Evolutionary conservation across 1,140 invertebrate genomes (phyloP), one percentile per base, ranked within the genome.

Genomic region (Saccostrea cuccullata): DNA sequence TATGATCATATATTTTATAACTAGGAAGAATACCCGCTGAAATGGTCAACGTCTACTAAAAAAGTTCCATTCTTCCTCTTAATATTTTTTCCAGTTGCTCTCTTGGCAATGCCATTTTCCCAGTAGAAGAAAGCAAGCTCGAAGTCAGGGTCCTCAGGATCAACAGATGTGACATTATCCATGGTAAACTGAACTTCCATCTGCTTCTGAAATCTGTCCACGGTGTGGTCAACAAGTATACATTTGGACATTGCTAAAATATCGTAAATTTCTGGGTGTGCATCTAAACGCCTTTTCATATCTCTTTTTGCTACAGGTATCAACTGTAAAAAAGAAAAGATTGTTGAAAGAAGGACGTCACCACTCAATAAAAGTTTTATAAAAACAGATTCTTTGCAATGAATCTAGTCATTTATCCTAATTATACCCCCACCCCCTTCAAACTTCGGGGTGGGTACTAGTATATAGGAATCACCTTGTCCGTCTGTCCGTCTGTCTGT

Each of bases 111-210:
- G 1, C 58, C 58, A 64, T 64, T 64, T n/a, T 64, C 58, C 58
- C 58, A 64, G 58, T 64, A 64, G 15, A 64, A 64, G 58, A 64
- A 64, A n/a, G 58, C 58, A 64, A 64, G 58, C n/a, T 64, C 58
- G 5, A 20, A 64, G n/a, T 20, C 5, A 64, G 58, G 58, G 8
- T 64, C 58, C 6, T 64, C 58, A 0, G 58, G 58, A 64, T 64
- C 58, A n/a, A 64, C 58, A 3, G n/a, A 20, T 17, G 17, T 17
- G 58, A 64, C 17, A 17, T 64, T 64, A 17, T 64, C 58, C 58
- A 64, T 64, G 17, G 58, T 64, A n/a, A 64, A 64, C 58, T 64
- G 58, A 6, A 64, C 58, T 64, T 64, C 58, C 58, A 64, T 64
- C 58, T 36, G 30, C 30, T 64, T 64, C 58, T 64, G 17, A 20